Evolutionary conservation across 2,113 vertebrate genomes (phyloP).

Genomic region (Thunnus thynnus): DNA sequence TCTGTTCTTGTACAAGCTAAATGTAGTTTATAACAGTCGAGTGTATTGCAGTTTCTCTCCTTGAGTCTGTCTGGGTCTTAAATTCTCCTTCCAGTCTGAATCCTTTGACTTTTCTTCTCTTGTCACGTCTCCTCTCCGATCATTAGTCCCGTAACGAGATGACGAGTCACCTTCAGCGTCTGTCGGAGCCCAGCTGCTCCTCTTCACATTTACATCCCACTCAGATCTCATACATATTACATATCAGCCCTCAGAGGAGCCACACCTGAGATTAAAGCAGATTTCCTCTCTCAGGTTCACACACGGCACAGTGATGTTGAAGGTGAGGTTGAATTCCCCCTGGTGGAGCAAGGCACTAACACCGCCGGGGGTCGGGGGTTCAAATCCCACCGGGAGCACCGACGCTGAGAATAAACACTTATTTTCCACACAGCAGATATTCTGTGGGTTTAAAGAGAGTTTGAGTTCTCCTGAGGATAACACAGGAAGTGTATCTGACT

Average conservation of each 20-base stretch:
- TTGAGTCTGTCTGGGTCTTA: too few relatives aligned
- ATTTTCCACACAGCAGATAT: neutral
- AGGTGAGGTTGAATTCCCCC: neutral
- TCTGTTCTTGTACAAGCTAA: too few relatives aligned
- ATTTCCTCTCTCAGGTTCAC: neutral
- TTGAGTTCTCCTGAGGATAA: neutral
- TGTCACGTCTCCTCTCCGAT: neutral
- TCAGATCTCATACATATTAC: neutral
- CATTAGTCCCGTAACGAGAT: neutral
- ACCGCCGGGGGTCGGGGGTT: neutral
- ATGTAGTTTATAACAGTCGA: too few relatives aligned
- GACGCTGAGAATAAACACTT: neutral
- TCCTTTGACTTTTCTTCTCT: neutral
- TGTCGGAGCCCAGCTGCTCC: neutral
- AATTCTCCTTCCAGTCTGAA: too few relatives aligned
- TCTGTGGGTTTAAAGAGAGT: neutral
- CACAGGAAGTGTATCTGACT: neutral
- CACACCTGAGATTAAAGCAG: slow-evolving; percentile 20
- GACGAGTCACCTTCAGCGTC: neutral
- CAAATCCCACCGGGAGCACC: neutral
- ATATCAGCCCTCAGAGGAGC: neutral
- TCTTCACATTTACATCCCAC: neutral
- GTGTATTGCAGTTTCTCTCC: too few relatives aligned
- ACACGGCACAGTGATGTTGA: neutral
- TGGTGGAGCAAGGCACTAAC: neutral